These are phyloP conservation scores for Amiota communis DNA, from an alignment of 2,888 invertebrate genomes.

Conservation along the genomic window DNA sequence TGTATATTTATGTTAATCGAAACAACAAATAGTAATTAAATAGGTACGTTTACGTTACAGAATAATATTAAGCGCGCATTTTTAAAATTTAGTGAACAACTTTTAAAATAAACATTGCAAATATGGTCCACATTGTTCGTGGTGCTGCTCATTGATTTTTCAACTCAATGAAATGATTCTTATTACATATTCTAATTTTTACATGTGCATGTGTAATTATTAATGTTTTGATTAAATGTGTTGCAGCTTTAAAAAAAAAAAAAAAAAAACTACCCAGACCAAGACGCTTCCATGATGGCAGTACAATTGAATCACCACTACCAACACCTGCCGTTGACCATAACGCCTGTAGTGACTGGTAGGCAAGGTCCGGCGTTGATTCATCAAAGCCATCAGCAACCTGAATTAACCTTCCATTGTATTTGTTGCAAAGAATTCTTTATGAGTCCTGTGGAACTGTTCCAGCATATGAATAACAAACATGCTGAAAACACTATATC, in stretches of 20 bases:
- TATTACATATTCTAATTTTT: not conserved
- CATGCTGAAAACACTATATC: conserved; percentile 60
- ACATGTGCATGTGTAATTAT: too few relatives aligned
- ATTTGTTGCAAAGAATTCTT: conserved; percentile 71
- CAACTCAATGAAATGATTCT: not conserved
- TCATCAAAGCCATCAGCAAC: conserved; percentile 55
- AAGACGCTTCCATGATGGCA: conserved; percentile 47
- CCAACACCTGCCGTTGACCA: conserved; percentile 67
- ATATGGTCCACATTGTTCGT: too few relatives aligned
- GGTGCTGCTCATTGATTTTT: conserved; percentile 17
- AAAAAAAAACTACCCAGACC: not conserved
- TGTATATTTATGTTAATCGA: conserved; percentile 10
- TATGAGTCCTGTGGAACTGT: conserved; percentile 68
- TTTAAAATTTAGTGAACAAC: not conserved
- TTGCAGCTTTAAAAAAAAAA: conserved; percentile 6
- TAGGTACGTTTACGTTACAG: not conserved
- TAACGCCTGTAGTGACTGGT: conserved; percentile 65
- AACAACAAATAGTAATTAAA: not conserved
- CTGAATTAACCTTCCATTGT: conserved; percentile 72
- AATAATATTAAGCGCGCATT: conserved; percentile 11
- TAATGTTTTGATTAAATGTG: not conserved
- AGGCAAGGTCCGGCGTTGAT: conserved; percentile 3
- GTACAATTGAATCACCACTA: conserved; percentile 55
- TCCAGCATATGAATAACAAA: conserved; percentile 69
- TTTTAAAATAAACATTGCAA: too few relatives aligned